A percentile compares a stretch with the other conserved stretches of the same genome.
phyloP scores from a whole-genome alignment of 1,140 invertebrate species.

The Scaptodrosophila lebanonensis region DNA sequence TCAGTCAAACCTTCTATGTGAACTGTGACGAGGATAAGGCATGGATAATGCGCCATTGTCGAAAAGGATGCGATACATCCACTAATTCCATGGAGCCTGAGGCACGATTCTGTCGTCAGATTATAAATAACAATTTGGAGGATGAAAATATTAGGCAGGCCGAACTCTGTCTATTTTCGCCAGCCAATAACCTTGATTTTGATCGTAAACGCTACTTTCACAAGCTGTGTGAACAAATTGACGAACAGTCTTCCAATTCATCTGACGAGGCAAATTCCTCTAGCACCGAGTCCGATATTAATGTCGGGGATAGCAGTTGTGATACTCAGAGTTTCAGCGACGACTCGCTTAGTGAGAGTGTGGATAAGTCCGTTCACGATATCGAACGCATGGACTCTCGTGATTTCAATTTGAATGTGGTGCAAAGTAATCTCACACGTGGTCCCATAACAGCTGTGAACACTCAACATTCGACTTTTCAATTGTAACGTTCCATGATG shows the following conservation, averaged over 20 bases:
- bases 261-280: too few species aligned
- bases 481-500: slow-evolving; percentile 40
- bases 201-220: slow-evolving; percentile 40
- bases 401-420: slow-evolving; percentile 38
- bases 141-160: slow-evolving; percentile 19
- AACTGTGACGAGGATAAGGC: slow-evolving; percentile 35
- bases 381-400: slow-evolving; percentile 23
- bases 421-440: slow-evolving; percentile 53
- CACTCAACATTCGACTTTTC: slow-evolving; percentile 33
- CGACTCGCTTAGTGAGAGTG: slow-evolving; percentile 1
- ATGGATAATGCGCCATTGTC: slow-evolving; percentile 46
- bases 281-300: too few species aligned
- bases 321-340: too few species aligned
- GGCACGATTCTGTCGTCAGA: slow-evolving; percentile 30
- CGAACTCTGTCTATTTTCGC: slow-evolving; percentile 36
- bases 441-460: slow-evolving; percentile 46
- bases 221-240: slow-evolving; percentile 47
- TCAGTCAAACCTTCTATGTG: slow-evolving; percentile 27
- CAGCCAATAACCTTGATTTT: slow-evolving; percentile 13
- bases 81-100: slow-evolving; percentile 24
- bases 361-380: too few species aligned
- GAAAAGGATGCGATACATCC: slow-evolving; percentile 2
- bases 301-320: too few species aligned
- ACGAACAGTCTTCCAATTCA: too few species aligned
- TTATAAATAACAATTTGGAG: slow-evolving; percentile 42